Conservation (phyloP, 2,888 invertebrate species). For the Elysia crispata region DNA sequence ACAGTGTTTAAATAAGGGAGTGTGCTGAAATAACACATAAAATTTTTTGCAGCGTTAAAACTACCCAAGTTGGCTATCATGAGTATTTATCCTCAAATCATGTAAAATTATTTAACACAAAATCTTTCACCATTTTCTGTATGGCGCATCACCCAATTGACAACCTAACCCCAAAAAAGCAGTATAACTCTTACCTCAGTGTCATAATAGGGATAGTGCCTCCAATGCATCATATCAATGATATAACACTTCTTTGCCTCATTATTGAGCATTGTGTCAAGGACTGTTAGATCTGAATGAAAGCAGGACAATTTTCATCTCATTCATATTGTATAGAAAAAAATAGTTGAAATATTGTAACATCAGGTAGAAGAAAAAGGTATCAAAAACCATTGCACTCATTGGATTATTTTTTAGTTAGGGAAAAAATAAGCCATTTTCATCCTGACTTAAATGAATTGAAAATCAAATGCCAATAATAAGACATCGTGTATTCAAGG, state of each 20-base stretch:
- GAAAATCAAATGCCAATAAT: too few species aligned
- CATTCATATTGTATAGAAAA: neutral
- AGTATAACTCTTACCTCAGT: constrained; percentile 40
- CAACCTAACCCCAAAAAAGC: neutral
- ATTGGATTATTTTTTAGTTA: too few species aligned
- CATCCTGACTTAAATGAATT: too few species aligned
- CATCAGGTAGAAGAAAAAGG: neutral
- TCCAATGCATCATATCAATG: constrained; percentile 51
- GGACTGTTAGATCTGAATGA: constrained; percentile 48
- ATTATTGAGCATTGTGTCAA: constrained; percentile 46
- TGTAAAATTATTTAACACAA: neutral
- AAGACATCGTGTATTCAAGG: too few species aligned
- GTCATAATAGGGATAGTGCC: constrained; percentile 50
- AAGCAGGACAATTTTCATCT: neutral
- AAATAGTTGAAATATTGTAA: neutral
- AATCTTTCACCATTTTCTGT: neutral
- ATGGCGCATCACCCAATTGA: neutral
- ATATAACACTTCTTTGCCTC: constrained; percentile 45
- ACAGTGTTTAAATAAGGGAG: too few species aligned
- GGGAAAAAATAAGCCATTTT: too few species aligned
- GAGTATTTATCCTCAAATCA: neutral
- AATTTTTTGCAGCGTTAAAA: too few species aligned
- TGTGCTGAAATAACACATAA: too few species aligned
- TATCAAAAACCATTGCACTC: neutral
- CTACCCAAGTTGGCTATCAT: neutral